phyloP scores from a whole-genome alignment of 2,888 invertebrate species.

The Ashinkailepas kermadecensis region DNA sequence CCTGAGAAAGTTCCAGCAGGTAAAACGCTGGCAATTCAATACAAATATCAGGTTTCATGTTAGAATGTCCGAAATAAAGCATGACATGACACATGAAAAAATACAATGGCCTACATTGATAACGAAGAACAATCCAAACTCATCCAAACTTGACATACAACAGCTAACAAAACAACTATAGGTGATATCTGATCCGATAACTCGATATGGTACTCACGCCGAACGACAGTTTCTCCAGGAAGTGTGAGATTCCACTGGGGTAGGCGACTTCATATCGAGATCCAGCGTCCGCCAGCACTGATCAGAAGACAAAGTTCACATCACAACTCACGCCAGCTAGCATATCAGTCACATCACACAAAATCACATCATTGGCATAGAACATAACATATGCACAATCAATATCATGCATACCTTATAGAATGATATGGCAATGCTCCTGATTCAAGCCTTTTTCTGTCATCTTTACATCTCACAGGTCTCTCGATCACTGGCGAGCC shows the following conservation, averaged over 20 bases:
- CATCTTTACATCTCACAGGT: not conserved
- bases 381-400: constrained; percentile 21
- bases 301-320: constrained; percentile 41
- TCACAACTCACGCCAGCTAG: not conserved
- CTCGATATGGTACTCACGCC: constrained; percentile 58
- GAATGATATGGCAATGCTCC: not conserved
- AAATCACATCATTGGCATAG: not conserved
- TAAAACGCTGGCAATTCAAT: too few species aligned
- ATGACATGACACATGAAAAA: too few species aligned
- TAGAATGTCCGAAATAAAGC: too few species aligned
- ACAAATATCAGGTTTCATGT: too few species aligned
- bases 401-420: not conserved
- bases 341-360: not conserved
- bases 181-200: too few species aligned
- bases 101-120: too few species aligned
- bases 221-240: constrained; percentile 94
- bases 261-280: constrained; percentile 94
- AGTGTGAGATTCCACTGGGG: constrained; percentile 95
- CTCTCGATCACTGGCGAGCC: not conserved
- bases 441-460: too few species aligned
- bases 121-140: too few species aligned
- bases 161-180: too few species aligned
- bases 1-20: constrained; percentile 43
- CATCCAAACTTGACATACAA: too few species aligned
- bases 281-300: constrained; percentile 92